A percentile compares a stretch with the other conserved stretches of the same genome.
Evolutionary conservation across 2,113 vertebrate genomes (phyloP).

Genomic region (Corythoichthys intestinalis): DNA sequence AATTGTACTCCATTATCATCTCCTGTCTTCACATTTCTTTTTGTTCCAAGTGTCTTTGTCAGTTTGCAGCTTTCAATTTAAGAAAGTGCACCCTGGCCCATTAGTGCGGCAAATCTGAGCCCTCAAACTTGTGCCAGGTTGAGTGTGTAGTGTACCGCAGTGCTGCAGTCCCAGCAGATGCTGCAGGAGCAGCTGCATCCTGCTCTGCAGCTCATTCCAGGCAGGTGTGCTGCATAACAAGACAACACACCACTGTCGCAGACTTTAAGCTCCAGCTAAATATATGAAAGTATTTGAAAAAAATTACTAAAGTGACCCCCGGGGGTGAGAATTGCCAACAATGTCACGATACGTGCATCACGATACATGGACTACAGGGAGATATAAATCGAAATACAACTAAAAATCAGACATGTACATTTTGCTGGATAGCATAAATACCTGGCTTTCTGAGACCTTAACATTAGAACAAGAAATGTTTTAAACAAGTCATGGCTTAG

Average conservation of each 20-base stretch:
- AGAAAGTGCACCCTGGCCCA: constrained; percentile 56
- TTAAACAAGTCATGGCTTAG: too few relatives aligned
- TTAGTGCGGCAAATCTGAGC: constrained; percentile 65
- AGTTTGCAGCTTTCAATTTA: constrained; percentile 55
- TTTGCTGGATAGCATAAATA: too few relatives aligned
- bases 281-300: constrained; percentile 11
- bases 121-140: constrained; percentile 52
- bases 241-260: constrained; percentile 6
- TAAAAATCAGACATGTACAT: too few relatives aligned
- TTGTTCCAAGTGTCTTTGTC: constrained; percentile 1
- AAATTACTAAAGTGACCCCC: not conserved
- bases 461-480: too few relatives aligned
- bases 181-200: constrained; percentile 47
- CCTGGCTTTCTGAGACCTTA: too few relatives aligned
- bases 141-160: constrained; percentile 61
- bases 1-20: constrained; percentile 3
- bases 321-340: too few relatives aligned
- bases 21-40: constrained; percentile 6
- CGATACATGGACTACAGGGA: too few relatives aligned
- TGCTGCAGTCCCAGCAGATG: constrained; percentile 65
- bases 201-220: constrained; percentile 50
- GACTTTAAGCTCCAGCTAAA: constrained; percentile 5
- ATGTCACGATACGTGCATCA: too few relatives aligned
- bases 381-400: too few relatives aligned
- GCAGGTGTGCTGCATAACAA: constrained; percentile 53